These are phyloP conservation scores for Xanthia icteritia DNA, from an alignment of 2,888 invertebrate species.

Conservation along the genomic window DNA sequence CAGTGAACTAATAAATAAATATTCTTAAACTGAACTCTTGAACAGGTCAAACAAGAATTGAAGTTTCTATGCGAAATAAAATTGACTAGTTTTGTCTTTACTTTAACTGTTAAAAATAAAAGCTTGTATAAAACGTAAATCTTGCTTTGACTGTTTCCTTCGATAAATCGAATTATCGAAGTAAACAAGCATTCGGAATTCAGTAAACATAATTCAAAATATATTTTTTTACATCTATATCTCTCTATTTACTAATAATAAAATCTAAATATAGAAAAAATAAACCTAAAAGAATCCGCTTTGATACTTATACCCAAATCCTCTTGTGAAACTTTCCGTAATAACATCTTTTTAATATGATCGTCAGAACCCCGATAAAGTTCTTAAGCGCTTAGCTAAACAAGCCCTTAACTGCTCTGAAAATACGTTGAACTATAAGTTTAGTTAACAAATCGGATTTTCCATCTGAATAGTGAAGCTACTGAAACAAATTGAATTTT, in stretches of 20 bases:
- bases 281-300: constrained; percentile 9
- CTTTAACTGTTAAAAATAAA: not conserved
- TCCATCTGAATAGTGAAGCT: not conserved
- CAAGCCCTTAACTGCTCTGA: constrained; percentile 9
- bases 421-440: constrained; percentile 18
- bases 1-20: too few species aligned
- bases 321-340: constrained; percentile 16
- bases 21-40: too few species aligned
- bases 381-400: constrained; percentile 37
- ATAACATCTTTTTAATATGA: constrained; percentile 43
- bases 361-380: constrained; percentile 29
- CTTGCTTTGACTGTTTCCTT: not conserved
- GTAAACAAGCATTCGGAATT: not conserved
- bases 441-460: constrained; percentile 3
- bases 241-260: not conserved
- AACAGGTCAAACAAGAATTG: too few species aligned
- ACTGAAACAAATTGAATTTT: not conserved
- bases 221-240: not conserved
- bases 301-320: constrained; percentile 13
- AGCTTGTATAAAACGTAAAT: not conserved
- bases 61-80: not conserved
- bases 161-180: not conserved
- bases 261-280: constrained; percentile 1
- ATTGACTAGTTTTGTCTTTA: not conserved
- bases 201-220: not conserved